Base-by-base conservation (phyloP, 2,797 vertebrate species). In the Ispidina picta region DNA sequence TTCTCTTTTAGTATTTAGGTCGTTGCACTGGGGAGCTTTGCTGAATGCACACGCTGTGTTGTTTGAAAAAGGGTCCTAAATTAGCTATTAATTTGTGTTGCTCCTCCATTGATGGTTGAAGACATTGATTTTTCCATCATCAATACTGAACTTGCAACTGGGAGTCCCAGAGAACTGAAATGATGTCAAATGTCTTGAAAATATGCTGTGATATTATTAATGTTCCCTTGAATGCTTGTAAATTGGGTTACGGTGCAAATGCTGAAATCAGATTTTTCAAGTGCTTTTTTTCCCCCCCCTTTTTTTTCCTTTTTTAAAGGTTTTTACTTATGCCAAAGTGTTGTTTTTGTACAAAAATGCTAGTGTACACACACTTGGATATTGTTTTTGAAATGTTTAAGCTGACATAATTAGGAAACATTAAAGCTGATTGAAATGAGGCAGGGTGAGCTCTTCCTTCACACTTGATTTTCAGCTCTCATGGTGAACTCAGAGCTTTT, bases 101-200 rank as follows among this genome's bases (percentile, higher is more conserved):
- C 41, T 44, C 54, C 31, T 91, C 89, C 54, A 15, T 76, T 87
- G 73, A 28, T 82, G 44, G 46, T 74, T 92, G 68, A 79, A 3
- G 8, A 46, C 72, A 84, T 79, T 90, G 90, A 89, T 94, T 92
- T 89, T 89, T 93, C 76, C 62, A 0, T 90, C 74, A 77, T 91
- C 72, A 39, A 21, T 96, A 48, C 62, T 65, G 46, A 92, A 86
- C 60, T 92, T 93, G 33, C 7, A 25, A 90, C 62, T 69, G 31
- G 73, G 79, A 86, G n/a, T 64, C 44, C 37, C 52, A 69, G 55
- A 69, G 86, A 89, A 39, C 28, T 56, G 62, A 79, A 94, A 71
- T 64, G 1, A 65, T 80, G 72, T 73, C 54, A 72, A 29, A 75
- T 75, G 41, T 55, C 62, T 93, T 35, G 56, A 70, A 88, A 88